A percentile compares a stretch with the other conserved stretches of the same genome.
Conservation (phyloP, 2,888 invertebrate species). For the Drosophila mayaguana region DNA sequence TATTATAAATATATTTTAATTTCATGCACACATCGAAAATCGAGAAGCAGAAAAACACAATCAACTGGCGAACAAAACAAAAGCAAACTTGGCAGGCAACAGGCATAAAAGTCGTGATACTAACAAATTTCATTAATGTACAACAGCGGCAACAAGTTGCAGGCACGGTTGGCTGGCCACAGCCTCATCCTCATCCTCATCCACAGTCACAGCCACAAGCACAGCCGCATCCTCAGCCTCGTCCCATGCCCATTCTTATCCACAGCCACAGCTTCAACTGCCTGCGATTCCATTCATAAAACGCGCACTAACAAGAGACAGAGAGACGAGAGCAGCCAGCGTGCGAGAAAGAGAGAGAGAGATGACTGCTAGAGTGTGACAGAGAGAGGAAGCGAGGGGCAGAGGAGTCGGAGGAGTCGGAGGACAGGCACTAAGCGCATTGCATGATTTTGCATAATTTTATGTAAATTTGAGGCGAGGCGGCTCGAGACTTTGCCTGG, state of each 20-base stretch:
- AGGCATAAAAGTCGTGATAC: slow-evolving; percentile 82
- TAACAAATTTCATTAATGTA: slow-evolving; percentile 83
- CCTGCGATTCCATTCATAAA: slow-evolving; percentile 76
- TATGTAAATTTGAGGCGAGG: slow-evolving; percentile 70
- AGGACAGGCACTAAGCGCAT: slow-evolving; percentile 75
- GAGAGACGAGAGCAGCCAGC: neutral
- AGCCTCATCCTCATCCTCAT: neutral
- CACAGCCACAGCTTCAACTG: slow-evolving; percentile 23
- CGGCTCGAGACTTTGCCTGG: slow-evolving; percentile 48
- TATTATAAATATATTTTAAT: slow-evolving; percentile 70
- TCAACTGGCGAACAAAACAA: slow-evolving; percentile 67
- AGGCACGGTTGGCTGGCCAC: slow-evolving; percentile 44
- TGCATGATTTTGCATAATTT: slow-evolving; percentile 81
- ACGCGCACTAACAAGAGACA: slow-evolving; percentile 58
- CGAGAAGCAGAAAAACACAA: slow-evolving; percentile 27
- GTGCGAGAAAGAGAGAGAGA: neutral
- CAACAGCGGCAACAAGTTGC: slow-evolving; percentile 81
- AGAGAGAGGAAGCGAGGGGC: slow-evolving; percentile 16
- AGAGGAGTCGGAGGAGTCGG: neutral
- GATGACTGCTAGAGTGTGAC: neutral
- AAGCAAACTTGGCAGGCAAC: slow-evolving; percentile 71
- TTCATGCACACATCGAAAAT: slow-evolving; percentile 60
- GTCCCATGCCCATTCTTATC: slow-evolving; percentile 4
- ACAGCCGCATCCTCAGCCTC: neutral
- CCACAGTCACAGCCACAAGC: neutral